Conservation (phyloP, 2,888 invertebrate genomes). For the Phlogophora meticulosa region DNA sequence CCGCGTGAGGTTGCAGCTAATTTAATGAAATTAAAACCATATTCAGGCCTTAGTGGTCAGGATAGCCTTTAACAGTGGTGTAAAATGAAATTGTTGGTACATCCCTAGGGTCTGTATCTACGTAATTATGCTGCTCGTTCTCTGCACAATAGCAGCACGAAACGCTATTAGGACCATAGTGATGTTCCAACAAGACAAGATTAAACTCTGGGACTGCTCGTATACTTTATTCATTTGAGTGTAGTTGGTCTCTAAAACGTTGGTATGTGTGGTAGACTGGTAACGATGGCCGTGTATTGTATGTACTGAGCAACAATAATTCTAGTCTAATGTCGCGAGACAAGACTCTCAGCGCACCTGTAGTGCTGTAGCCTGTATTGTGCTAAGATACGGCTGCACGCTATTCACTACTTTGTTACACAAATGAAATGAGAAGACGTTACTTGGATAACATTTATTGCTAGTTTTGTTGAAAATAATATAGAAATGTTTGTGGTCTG, state of each 20-base stretch:
- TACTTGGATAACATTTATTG: conserved; percentile 58
- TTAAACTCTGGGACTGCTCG: conserved; percentile 67
- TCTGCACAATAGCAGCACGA: conserved; percentile 37
- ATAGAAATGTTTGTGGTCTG: conserved; percentile 22
- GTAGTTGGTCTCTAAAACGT: conserved; percentile 58
- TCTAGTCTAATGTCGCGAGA: conserved; percentile 73
- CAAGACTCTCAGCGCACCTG: conserved; percentile 70
- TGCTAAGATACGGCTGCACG: conserved; percentile 55
- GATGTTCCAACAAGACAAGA: conserved; percentile 62
- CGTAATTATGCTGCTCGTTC: conserved; percentile 45
- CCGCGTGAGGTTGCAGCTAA: conserved; percentile 27
- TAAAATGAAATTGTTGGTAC: conserved; percentile 13
- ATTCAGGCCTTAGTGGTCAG: conserved; percentile 12
- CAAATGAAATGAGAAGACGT: conserved; percentile 59
- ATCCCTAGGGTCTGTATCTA: conserved; percentile 1
- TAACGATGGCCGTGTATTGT: conserved; percentile 66
- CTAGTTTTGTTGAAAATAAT: conserved; percentile 46
- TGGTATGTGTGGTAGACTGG: conserved; percentile 50
- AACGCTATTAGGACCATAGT: conserved; percentile 52
- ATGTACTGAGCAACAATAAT: conserved; percentile 71
- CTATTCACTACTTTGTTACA: conserved; percentile 62
- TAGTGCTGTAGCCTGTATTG: conserved; percentile 48
- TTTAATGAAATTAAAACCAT: conserved; percentile 40
- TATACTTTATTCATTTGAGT: conserved; percentile 70
- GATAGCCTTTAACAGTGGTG: conserved; percentile 5